These are phyloP conservation scores for Zophobas morio DNA, from an alignment of 1,140 invertebrate species.

Conservation along the genomic window DNA sequence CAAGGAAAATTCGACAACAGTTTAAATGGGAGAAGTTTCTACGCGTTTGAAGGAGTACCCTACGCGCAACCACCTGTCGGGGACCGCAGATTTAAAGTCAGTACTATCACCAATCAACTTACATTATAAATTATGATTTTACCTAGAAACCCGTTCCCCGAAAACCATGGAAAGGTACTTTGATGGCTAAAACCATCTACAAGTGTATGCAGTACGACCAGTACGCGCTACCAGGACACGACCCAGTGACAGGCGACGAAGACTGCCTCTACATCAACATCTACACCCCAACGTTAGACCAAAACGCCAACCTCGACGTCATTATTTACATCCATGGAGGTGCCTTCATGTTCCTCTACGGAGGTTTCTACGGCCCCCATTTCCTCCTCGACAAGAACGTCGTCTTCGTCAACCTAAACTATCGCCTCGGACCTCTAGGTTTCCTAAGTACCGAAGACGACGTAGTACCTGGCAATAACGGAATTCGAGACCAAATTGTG, in stretches of 20 bases:
- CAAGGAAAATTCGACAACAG: constrained; percentile 4
- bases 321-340: constrained; percentile 75
- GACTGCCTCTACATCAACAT: constrained; percentile 73
- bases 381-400: background rate
- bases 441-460: background rate
- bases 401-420: background rate
- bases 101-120: constrained; percentile 14
- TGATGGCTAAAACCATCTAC: constrained; percentile 57
- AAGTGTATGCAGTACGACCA: constrained; percentile 62
- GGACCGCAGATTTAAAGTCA: constrained; percentile 69
- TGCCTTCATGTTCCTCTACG: constrained; percentile 70
- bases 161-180: constrained; percentile 60
- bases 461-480: constrained; percentile 53
- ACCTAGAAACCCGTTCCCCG: constrained; percentile 53
- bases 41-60: constrained; percentile 71
- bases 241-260: constrained; percentile 67
- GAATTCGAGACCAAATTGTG: background rate
- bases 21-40: constrained; percentile 14
- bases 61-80: constrained; percentile 73
- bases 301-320: constrained; percentile 63
- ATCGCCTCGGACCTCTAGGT: background rate
- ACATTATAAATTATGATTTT: too few relatives aligned
- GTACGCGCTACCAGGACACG: constrained; percentile 53
- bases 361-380: constrained; percentile 67
- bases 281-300: constrained; percentile 65